A percentile compares a stretch with the other conserved stretches of the same genome.
These are phyloP conservation scores for Nyctibius bracteatus DNA, from an alignment of 2,113 vertebrate genomes.

Conservation along the genomic window DNA sequence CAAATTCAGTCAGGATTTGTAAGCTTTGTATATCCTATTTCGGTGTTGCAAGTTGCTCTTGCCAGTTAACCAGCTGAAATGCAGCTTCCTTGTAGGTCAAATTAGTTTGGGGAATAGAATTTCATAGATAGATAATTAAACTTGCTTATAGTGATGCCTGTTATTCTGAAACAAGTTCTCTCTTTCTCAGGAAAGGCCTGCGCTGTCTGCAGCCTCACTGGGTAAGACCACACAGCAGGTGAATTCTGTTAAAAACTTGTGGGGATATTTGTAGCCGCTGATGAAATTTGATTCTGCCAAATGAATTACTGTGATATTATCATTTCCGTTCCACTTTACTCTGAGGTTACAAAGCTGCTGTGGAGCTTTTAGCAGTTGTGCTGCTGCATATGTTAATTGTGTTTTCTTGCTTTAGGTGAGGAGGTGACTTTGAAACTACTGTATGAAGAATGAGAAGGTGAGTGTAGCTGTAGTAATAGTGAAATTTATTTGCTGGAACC, in stretches of 20 bases:
- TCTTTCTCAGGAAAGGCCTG: neutral
- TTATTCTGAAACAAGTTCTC: neutral
- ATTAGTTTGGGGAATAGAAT: neutral
- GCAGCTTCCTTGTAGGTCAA: neutral
- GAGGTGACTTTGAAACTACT: neutral
- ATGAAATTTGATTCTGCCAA: slow-evolving; percentile 73
- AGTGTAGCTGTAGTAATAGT: neutral
- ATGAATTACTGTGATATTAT: slow-evolving; percentile 65
- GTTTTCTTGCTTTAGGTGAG: neutral
- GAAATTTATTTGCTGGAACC: neutral
- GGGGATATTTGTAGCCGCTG: slow-evolving; percentile 49
- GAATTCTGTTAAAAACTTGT: neutral
- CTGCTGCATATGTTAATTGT: neutral
- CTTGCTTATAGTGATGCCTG: neutral
- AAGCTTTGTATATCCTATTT: neutral
- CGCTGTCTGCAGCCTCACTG: neutral
- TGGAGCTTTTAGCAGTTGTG: neutral
- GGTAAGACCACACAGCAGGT: neutral
- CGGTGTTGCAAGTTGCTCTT: neutral
- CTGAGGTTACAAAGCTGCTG: slow-evolving; percentile 58
- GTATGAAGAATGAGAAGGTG: neutral
- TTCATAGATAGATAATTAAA: neutral
- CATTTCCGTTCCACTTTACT: slow-evolving; percentile 46
- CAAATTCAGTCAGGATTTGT: neutral
- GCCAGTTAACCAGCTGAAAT: neutral